Percentiles rank a stretch among this genome's conserved stretches.
Conservation (phyloP, 92 coral and sea anemone genomes). For the Phenganax stokvisi region DNA sequence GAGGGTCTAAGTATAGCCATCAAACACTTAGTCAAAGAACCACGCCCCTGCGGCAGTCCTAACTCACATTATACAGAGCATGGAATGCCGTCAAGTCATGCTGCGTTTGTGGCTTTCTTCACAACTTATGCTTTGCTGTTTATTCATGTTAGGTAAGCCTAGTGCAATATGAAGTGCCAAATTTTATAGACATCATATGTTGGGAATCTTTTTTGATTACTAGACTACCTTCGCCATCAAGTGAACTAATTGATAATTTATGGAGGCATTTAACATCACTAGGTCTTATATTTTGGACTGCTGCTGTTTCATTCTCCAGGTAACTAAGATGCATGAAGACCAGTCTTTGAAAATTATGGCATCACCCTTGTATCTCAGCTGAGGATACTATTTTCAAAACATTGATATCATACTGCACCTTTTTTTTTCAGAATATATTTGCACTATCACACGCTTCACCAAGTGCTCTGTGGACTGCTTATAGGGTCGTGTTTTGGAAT, state of each 20-base stretch:
- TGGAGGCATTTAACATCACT: slow-evolving; percentile 87
- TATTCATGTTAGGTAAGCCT: slow-evolving; percentile 82
- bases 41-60: slow-evolving; percentile 84
- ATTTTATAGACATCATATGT: not conserved
- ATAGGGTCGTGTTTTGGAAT: slow-evolving; percentile 78
- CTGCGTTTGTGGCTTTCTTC: slow-evolving; percentile 92
- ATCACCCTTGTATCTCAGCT: no score
- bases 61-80: slow-evolving; percentile 55
- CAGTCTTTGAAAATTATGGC: no score
- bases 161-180: not conserved
- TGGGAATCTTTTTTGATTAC: not conserved
- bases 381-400: not conserved
- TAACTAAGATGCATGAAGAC: slow-evolving; percentile 1
- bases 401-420: not conserved
- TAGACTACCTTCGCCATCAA: slow-evolving; percentile 78
- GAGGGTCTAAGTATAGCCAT: slow-evolving; percentile 66
- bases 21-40: slow-evolving; percentile 69
- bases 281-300: slow-evolving; percentile 60
- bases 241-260: slow-evolving; percentile 85
- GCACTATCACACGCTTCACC: slow-evolving; percentile 78
- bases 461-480: slow-evolving; percentile 75
- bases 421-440: slow-evolving; percentile 68
- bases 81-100: slow-evolving; percentile 99
- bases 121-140: slow-evolving; percentile 84
- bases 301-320: slow-evolving; percentile 94